phyloP scores from a whole-genome alignment of 2,888 invertebrate species.

The Epinotia brunnichana region DNA sequence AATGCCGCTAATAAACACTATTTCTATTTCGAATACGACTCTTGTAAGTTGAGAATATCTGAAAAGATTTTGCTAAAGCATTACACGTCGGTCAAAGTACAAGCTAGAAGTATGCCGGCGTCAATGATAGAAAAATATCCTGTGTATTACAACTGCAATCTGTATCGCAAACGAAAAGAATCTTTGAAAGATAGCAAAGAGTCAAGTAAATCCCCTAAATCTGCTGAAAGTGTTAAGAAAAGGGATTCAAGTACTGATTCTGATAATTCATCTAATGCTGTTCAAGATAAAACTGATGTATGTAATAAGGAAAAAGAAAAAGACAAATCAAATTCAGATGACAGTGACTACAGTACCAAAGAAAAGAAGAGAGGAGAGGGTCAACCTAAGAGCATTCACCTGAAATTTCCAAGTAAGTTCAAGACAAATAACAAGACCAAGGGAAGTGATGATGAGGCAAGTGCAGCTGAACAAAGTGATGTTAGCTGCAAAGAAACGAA shows the following conservation, averaged over 20 bases:
- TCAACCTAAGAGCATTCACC: neutral
- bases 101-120: slow-evolving; percentile 58
- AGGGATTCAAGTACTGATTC: slow-evolving; percentile 4
- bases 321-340: neutral
- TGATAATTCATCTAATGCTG: neutral
- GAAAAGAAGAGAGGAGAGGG: neutral
- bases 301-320: slow-evolving; percentile 5
- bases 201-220: slow-evolving; percentile 6
- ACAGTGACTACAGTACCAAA: slow-evolving; percentile 5
- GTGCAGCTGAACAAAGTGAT: slow-evolving; percentile 1
- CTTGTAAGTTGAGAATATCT: slow-evolving; percentile 63
- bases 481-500: neutral
- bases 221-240: neutral
- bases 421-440: neutral
- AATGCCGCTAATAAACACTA: slow-evolving; percentile 46
- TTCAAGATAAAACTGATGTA: neutral
- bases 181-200: slow-evolving; percentile 23
- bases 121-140: slow-evolving; percentile 68
- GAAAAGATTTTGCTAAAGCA: slow-evolving; percentile 67
- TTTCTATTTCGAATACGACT: slow-evolving; percentile 62
- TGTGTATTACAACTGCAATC: slow-evolving; percentile 69
- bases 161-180: slow-evolving; percentile 58
- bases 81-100: slow-evolving; percentile 69
- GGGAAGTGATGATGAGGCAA: neutral
- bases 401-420: neutral